Conservation (phyloP, 2,888 invertebrate genomes). For the Norana najaformis region DNA sequence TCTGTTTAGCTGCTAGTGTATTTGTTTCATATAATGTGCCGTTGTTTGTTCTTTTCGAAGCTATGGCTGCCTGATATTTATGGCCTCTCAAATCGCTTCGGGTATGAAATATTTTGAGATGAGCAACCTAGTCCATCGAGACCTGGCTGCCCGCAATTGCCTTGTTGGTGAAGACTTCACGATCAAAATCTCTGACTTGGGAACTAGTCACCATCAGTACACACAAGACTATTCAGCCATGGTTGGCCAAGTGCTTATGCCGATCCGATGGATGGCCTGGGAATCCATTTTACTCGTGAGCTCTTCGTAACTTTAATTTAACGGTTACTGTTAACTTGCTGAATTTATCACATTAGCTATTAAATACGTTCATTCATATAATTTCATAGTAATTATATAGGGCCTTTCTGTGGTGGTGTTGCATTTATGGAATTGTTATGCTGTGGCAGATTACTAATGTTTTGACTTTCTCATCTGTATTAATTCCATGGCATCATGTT, state of each 20-base stretch:
- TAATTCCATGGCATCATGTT: no score
- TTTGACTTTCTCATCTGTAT: no score
- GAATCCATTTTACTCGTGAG: constrained; percentile 72
- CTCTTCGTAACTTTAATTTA: no score
- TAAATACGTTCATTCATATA: no score
- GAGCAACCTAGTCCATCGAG: constrained; percentile 85
- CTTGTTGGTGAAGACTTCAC: constrained; percentile 80
- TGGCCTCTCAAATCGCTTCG: constrained; percentile 82
- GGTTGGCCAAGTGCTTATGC: constrained; percentile 83
- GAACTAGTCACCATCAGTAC: constrained; percentile 49
- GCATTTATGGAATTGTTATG: no score
- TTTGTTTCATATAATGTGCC: background rate
- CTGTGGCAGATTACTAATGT: no score
- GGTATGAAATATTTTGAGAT: constrained; percentile 90
- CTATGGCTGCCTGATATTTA: constrained; percentile 79
- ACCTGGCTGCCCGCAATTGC: constrained; percentile 84
- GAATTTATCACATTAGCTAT: no score
- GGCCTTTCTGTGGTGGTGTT: no score
- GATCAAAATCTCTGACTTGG: constrained; percentile 63
- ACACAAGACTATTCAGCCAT: constrained; percentile 69
- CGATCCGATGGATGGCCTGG: constrained; percentile 89
- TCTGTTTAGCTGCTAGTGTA: no score
- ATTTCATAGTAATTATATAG: no score
- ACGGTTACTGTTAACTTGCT: no score
- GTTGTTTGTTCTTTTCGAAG: constrained; percentile 66